These are phyloP conservation scores for Zele albiditarsus DNA, from an alignment of 2,888 invertebrate species.

Conservation along the genomic window DNA sequence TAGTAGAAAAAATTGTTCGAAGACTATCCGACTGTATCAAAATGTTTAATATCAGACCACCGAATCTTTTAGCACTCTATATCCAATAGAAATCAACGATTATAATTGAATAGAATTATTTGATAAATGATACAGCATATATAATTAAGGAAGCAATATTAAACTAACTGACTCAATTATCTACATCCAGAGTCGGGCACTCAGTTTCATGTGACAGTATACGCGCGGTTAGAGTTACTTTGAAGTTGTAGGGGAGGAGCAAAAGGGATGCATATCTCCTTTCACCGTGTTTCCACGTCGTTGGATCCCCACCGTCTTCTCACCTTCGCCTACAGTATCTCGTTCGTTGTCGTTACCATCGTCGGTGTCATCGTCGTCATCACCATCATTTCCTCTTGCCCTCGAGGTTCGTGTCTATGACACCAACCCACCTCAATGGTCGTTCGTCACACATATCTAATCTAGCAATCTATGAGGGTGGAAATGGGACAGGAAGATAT, in stretches of 20 bases:
- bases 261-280: constrained; percentile 25
- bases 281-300: constrained; percentile 13
- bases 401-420: constrained; percentile 32
- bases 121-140: not conserved
- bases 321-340: not conserved
- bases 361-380: not conserved
- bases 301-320: not conserved
- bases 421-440: constrained; percentile 28
- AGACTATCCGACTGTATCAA: too few species aligned
- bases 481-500: not conserved
- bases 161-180: constrained; percentile 29
- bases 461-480: constrained; percentile 55
- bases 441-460: constrained; percentile 53
- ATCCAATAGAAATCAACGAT: too few species aligned
- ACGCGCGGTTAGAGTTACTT: constrained; percentile 34
- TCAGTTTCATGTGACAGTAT: constrained; percentile 7
- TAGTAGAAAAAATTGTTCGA: too few species aligned
- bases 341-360: not conserved
- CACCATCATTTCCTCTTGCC: constrained; percentile 21
- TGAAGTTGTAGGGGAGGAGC: constrained; percentile 31
- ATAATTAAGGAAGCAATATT: not conserved
- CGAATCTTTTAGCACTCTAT: too few species aligned
- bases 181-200: not conserved
- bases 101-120: not conserved
- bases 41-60: too few species aligned